Percentiles rank a stretch among this genome's conserved stretches.
Conservation (phyloP, 1,140 invertebrate genomes). For the Hestina assimilis region DNA sequence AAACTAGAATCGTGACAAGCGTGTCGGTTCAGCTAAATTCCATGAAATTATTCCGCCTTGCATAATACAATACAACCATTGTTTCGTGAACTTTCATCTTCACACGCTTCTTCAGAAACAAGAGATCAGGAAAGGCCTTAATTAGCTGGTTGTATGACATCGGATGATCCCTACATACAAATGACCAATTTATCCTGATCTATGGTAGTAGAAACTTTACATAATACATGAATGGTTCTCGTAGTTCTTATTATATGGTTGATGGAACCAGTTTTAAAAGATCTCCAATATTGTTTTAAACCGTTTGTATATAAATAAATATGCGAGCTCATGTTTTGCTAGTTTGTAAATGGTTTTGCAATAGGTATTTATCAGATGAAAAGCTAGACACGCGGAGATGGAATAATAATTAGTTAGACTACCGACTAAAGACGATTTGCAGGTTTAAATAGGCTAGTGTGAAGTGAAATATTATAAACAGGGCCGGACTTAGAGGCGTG, state of each 20-base stretch:
- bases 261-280: neutral
- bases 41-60: constrained; percentile 11
- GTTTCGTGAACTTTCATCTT: neutral
- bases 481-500: too few species aligned
- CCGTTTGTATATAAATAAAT: neutral
- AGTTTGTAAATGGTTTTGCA: neutral
- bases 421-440: too few species aligned
- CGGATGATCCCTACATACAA: neutral
- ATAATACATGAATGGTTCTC: neutral
- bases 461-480: too few species aligned
- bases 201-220: neutral
- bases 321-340: neutral
- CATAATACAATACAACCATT: neutral
- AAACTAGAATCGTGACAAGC: neutral
- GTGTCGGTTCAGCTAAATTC: constrained; percentile 12
- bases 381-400: constrained; percentile 1
- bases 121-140: neutral
- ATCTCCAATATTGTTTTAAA: neutral
- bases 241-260: neutral
- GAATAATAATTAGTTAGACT: neutral
- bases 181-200: neutral
- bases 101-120: neutral
- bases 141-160: neutral
- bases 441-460: too few species aligned
- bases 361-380: neutral